A percentile compares a stretch with the other conserved stretches of the same genome.
Conservation (phyloP, 2,113 vertebrate species). For the Gambusia holbrooki region DNA sequence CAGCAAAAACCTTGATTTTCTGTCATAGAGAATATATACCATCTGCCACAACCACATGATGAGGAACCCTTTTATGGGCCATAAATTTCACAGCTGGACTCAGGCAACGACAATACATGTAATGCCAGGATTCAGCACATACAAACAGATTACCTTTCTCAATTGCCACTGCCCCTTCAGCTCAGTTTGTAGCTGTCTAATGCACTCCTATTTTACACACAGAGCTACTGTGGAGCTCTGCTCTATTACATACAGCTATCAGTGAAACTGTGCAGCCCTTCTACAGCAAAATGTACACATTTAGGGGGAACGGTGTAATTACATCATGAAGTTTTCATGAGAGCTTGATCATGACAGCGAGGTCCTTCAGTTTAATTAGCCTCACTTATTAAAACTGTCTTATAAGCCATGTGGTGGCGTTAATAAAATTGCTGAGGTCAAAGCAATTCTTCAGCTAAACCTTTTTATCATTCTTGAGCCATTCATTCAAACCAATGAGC, state of each 20-base stretch:
- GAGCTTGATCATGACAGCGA: conserved; percentile 43
- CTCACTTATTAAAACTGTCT: conserved; percentile 69
- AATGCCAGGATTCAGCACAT: conserved; percentile 59
- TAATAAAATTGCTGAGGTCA: conserved; percentile 64
- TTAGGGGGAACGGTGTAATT: not conserved
- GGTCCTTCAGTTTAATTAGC: conserved; percentile 56
- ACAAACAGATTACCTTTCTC: conserved; percentile 58
- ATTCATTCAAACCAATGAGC: conserved; percentile 31
- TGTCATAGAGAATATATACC: conserved; percentile 60
- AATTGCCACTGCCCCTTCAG: conserved; percentile 31
- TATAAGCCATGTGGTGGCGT: conserved; percentile 45
- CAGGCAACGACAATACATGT: conserved; percentile 60
- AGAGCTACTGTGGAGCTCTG: conserved; percentile 18
- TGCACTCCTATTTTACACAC: conserved; percentile 32
- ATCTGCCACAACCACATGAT: conserved; percentile 66
- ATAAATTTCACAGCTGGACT: conserved; percentile 65
- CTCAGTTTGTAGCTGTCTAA: conserved; percentile 29
- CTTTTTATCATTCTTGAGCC: conserved; percentile 26
- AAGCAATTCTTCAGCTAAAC: conserved; percentile 41
- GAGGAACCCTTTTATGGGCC: conserved; percentile 60
- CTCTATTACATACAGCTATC: conserved; percentile 31
- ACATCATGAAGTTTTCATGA: conserved; percentile 33
- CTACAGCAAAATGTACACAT: conserved; percentile 8
- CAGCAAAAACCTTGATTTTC: conserved; percentile 66
- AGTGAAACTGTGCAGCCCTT: conserved; percentile 35